phyloP scores from a whole-genome alignment of 1,140 invertebrate species.

The Drosophila bocki region DNA sequence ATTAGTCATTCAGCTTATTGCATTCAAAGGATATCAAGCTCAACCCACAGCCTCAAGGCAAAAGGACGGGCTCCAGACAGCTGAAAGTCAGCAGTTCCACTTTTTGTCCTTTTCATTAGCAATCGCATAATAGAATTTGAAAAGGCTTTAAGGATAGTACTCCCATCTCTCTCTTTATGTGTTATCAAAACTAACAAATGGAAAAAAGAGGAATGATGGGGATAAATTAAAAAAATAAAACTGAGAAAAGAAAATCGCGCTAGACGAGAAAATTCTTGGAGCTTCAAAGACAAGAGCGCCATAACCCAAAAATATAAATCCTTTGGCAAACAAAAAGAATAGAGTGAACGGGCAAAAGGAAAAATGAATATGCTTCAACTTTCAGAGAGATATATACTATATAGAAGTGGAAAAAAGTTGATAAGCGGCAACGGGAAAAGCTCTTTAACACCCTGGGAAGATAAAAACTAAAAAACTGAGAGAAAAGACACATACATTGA shows the following conservation, averaged over 20 bases:
- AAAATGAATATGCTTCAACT: conserved; percentile 65
- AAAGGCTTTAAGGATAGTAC: conserved; percentile 58
- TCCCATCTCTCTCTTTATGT: conserved; percentile 6
- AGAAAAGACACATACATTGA: conserved; percentile 43
- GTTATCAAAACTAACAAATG: conserved; percentile 56
- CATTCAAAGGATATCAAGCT: conserved; percentile 43
- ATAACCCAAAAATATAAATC: conserved; percentile 81
- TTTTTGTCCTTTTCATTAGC: conserved; percentile 61
- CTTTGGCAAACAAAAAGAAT: conserved; percentile 66
- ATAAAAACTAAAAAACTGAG: background rate
- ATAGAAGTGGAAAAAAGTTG: conserved; percentile 61
- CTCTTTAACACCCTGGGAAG: conserved; percentile 50
- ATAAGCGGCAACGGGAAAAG: conserved; percentile 61
- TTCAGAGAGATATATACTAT: conserved; percentile 32
- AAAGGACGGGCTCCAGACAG: conserved; percentile 33
- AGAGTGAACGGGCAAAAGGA: conserved; percentile 54
- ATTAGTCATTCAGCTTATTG: conserved; percentile 41
- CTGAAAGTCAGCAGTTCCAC: conserved; percentile 23
- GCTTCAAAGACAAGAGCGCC: conserved; percentile 63
- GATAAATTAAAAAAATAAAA: conserved; percentile 8
- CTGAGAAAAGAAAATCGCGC: conserved; percentile 15
- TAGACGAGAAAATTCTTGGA: conserved; percentile 25
- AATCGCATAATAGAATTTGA: conserved; percentile 65
- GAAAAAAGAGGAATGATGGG: conserved; percentile 31
- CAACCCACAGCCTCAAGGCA: conserved; percentile 41